Conservation (phyloP, 2,797 vertebrate species). For the Sebastes steindachneri region DNA sequence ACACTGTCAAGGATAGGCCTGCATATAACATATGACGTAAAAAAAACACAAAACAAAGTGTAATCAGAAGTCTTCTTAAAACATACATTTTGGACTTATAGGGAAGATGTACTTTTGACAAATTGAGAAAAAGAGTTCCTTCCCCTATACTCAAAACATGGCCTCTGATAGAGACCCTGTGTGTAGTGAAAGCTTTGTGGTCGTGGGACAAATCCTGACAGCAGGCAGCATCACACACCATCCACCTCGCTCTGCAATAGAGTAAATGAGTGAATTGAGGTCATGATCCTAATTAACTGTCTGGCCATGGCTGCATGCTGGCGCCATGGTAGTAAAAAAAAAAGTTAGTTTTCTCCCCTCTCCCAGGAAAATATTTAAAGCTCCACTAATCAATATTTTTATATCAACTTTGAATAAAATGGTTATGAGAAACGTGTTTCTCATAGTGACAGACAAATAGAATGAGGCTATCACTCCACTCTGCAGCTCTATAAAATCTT, state of each 20-base stretch:
- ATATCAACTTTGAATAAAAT: neutral
- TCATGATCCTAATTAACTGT: conserved; percentile 55
- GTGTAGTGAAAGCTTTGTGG: neutral
- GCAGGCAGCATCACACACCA: neutral
- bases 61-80: neutral
- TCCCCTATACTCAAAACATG: neutral
- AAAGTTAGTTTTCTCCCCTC: neutral
- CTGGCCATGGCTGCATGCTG: conserved; percentile 29
- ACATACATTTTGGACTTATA: neutral
- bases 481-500: neutral
- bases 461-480: neutral
- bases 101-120: neutral
- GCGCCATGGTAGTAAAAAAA: conserved; percentile 5
- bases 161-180: neutral
- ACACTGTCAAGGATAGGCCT: neutral
- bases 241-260: neutral
- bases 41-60: neutral
- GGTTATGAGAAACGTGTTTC: neutral
- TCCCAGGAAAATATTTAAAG: neutral
- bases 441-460: neutral
- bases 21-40: neutral
- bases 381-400: neutral
- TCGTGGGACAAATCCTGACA: neutral
- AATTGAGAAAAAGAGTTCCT: neutral
- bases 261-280: conserved; percentile 36